Conservation (phyloP, 2,113 vertebrate species). For the Petrocephalus zakoni region DNA sequence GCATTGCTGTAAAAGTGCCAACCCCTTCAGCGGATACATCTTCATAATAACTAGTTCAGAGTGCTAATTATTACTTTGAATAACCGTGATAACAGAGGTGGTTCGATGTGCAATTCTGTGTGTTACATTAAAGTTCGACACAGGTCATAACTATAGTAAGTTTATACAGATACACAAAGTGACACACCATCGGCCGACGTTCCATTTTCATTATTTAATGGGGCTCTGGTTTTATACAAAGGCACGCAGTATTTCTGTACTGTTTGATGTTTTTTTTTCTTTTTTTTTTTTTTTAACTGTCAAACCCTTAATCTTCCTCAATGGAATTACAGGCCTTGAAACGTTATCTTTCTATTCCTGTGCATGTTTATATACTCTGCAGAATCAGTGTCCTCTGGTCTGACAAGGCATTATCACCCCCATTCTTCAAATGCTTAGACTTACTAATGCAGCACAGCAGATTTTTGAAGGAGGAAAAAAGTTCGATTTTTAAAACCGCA, state of each 20-base stretch:
- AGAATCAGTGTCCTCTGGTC: slow-evolving; percentile 28
- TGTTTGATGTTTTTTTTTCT: neutral
- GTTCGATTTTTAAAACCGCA: slow-evolving; percentile 14
- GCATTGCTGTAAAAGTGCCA: neutral
- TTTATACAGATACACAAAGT: neutral
- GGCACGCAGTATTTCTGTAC: neutral
- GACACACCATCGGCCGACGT: neutral
- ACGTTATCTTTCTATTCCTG: slow-evolving; percentile 32
- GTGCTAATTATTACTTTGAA: neutral
- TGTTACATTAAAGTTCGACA: neutral
- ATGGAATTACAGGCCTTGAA: slow-evolving; percentile 28
- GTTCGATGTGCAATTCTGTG: neutral
- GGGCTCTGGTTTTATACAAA: neutral
- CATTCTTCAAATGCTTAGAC: slow-evolving; percentile 13
- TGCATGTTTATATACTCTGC: slow-evolving; percentile 32
- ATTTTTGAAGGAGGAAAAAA: neutral
- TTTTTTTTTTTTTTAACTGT: slow-evolving; percentile 23
- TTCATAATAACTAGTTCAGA: neutral
- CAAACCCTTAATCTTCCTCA: slow-evolving; percentile 27
- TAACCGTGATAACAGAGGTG: neutral
- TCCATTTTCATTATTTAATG: neutral
- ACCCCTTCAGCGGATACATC: neutral
- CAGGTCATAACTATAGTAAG: neutral
- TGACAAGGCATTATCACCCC: slow-evolving; percentile 35
- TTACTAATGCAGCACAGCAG: slow-evolving; percentile 28